Base-by-base conservation (phyloP, 2,113 vertebrate species). In the Litocranius walleri region DNA sequence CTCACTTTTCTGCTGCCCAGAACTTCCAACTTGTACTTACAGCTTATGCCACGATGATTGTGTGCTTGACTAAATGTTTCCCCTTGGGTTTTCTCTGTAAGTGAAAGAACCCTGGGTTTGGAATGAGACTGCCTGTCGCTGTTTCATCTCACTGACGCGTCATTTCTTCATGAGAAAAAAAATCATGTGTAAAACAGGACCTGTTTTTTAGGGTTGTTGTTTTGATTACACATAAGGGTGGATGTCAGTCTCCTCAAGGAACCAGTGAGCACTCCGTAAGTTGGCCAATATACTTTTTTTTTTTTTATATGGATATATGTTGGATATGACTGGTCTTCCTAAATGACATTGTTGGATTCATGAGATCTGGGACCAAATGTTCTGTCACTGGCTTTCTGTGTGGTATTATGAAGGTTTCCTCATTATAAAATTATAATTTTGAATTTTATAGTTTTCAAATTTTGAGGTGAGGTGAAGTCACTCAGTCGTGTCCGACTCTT, bases 121-220 rank as follows among this genome's bases (percentile, higher is more conserved):
- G 30, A 93, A 33, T 95, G 50, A 90, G 57, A 54, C 4, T 10
- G 1, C 45, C 33, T 87, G 30, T 36, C 36, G 6, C 91, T 64
- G 61, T 25, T 90, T 94, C 57, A 80, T 71, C 62, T 61, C 92
- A 84, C 17, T 6, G 10, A 96, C 43, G 48, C 82, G 83, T 50
- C n/a, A 7, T 97, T 82, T 81, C 56, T 90, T 83, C 48, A 86
- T 83, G 71, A 84, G 84, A 78, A 94, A 80, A 84, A 87, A 85
- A 48, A 33, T 64, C 4, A 84, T 3, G 9, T 10, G n/a, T 30
- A 90, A 92, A 97, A 92, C 54, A 64, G 93, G 78, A 25, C 17
- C 43, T 61, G 5, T n/a, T 33, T 71, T 93, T 71, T 4, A 74
- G 33, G 25, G 64, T 43, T 57, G 21, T 50, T 48, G 14, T 81